Percentiles rank a stretch among this genome's conserved stretches.
Conservation (phyloP, 1,140 invertebrate genomes). For the Procambarus virginalis region DNA sequence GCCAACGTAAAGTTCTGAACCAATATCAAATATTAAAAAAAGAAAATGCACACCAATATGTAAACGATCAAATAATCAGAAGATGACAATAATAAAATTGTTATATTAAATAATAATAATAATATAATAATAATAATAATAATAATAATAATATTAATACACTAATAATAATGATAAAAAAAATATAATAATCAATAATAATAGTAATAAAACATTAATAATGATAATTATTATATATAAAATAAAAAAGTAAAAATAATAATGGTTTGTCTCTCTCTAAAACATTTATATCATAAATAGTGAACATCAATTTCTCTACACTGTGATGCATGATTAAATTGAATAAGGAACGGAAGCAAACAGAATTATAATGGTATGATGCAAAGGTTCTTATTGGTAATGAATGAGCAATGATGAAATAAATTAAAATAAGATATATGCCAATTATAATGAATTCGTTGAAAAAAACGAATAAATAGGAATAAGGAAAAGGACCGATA, state of each 20-base stretch:
- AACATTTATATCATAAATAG: conserved; percentile 55
- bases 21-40: background rate
- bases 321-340: background rate
- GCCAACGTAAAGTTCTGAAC: conserved; percentile 14
- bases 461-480: conserved; percentile 8
- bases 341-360: background rate
- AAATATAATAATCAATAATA: background rate
- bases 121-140: background rate
- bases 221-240: conserved; percentile 3
- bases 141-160: background rate
- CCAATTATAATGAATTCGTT: background rate
- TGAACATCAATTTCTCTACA: conserved; percentile 54
- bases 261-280: background rate
- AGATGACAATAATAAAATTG: no score
- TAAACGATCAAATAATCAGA: no score
- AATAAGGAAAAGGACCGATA: conserved; percentile 8
- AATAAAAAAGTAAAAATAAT: background rate
- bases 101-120: no score
- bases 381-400: background rate
- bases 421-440: background rate
- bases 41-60: no score
- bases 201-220: background rate
- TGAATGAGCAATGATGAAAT: background rate
- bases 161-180: conserved; percentile 1
- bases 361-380: background rate